Base-by-base conservation (phyloP, 2,797 vertebrate species). In the Phoxinus dragarum region DNA sequence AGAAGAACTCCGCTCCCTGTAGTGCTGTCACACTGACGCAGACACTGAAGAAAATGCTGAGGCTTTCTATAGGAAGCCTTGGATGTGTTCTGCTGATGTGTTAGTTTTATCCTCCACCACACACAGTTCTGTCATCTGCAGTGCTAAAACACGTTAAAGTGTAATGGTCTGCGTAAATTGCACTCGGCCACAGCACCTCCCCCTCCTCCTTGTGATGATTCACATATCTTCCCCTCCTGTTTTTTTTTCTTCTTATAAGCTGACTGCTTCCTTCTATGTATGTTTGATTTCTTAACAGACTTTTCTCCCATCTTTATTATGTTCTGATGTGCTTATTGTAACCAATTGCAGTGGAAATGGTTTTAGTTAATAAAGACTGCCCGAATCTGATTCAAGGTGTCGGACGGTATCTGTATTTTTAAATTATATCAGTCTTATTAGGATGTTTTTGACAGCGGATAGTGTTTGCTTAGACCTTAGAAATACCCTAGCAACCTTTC, bases 101-200 rank as follows among this genome's bases (percentile, higher is more conserved):
- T 64, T 72, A 27, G 68, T 80, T 85, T 80, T 64, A 85, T 19
- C 64, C 21, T 34, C 16, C 42, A 21, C 47, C 34, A 68, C 73
- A 42, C 54, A 9, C 68, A 82, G 6, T 38, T 74, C 47, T 77
- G 34, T 64, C 64, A 84, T 68, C 34, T 17, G 66, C 80, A 56
- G 67, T 0, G 3, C 66, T 82, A 49, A 73, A 80, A 80, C 79
- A 59, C 14, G 40, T 80, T 73, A 80, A 79, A 85, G 40, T 85
- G 76, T 85, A 85, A 80, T 85, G 84, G 67, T 17, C 84, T 80
- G 31, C 17, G 23, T 85, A 85, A 79, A 78, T 79, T 72, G 75
- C 75, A 47, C 52, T 79, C 52, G 19, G 52, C 72, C 67, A 49
- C 66, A 71, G 16, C n/a, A n/a, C 56, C 11, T 5, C 19, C 42